Evolutionary conservation across 1,140 invertebrate species (phyloP), one percentile per base, ranked within the genome.

Genomic region (Drosophila subobscura): DNA sequence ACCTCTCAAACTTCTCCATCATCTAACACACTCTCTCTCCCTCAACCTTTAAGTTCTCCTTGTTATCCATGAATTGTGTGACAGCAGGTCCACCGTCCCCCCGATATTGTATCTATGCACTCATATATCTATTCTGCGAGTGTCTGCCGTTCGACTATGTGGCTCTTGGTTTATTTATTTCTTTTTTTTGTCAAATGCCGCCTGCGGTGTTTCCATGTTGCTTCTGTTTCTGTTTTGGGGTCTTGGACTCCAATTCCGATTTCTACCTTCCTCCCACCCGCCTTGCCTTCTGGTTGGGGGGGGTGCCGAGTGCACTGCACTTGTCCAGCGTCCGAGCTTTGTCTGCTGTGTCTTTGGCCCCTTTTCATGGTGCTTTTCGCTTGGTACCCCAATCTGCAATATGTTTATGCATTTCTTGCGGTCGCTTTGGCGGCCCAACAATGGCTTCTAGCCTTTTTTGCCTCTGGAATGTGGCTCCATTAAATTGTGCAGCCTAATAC

Each of bases 381-480:
- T 45, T 29, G 22, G 41, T 5, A 16, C 20, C 40, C 44, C 57
- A 72, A 75, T 75, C 64, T 57, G 67, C 66, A 85, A 85, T 85
- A 77, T 85, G 67, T 73, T 85, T 85, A 85, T 85, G 76, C 76
- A 79, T 76, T 85, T 79, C 72, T 85, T 79, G 80, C 55, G 80
- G 80, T 76, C 41, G 63, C 80, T 79, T 65, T 73, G 80, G 76
- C 80, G 80, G 72, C 72, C 58, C 64, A 72, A 79, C 80, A 85
- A 79, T 79, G 68, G 60, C 77, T 73, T 23, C 65, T 59, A 51
- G 57, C 53, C 61, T 68, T 66, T 66, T 27, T 66, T 67, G 72
- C 60, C 65, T 51, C 46, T 85, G 81, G 81, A 85, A 85, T 85
- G 81, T 67, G 73, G 81, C 73, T 85, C 81, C 80, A 85, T 85